A percentile compares a stretch with the other conserved stretches of the same genome.
These are phyloP conservation scores for Pangasianodon hypophthalmus DNA, from an alignment of 2,113 vertebrate genomes.

Conservation along the genomic window DNA sequence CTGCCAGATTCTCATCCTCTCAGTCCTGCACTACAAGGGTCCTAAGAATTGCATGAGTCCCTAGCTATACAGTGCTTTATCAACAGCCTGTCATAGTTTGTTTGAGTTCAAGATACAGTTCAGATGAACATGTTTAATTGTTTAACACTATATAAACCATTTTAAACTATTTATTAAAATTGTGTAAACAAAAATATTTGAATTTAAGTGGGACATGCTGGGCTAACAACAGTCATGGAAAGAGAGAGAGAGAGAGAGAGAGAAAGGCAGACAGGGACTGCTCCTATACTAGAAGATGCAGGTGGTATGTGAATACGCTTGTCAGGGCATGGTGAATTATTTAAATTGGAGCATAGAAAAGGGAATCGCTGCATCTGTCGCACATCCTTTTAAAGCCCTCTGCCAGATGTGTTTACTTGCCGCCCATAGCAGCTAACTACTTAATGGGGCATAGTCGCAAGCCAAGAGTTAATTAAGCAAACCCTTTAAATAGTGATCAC, in stretches of 20 bases:
- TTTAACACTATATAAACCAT: not conserved
- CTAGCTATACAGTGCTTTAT: not conserved
- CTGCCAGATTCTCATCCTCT: not conserved
- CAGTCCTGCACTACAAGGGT: conserved; percentile 48
- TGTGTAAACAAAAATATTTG: not conserved
- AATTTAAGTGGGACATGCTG: not conserved
- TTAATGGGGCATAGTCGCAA: conserved; percentile 85
- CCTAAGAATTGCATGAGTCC: conserved; percentile 5
- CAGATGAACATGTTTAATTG: not conserved
- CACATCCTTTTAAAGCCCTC: conserved; percentile 76
- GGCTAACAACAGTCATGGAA: not conserved
- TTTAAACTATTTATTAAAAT: not conserved
- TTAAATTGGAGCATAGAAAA: conserved; percentile 78
- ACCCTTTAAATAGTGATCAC: conserved; percentile 71
- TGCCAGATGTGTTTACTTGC: conserved; percentile 91
- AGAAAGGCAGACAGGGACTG: conserved; percentile 1
- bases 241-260: not conserved
- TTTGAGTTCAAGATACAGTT: not conserved
- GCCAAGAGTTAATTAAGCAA: conserved; percentile 89
- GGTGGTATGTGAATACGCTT: conserved; percentile 61
- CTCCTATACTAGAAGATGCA: conserved; percentile 39
- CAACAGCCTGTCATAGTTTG: not conserved
- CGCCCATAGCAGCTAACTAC: conserved; percentile 83
- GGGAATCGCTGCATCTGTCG: conserved; percentile 87
- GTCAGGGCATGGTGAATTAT: conserved; percentile 80